These are phyloP conservation scores for Grus americana DNA, from an alignment of 2,113 vertebrate species.

Conservation along the genomic window DNA sequence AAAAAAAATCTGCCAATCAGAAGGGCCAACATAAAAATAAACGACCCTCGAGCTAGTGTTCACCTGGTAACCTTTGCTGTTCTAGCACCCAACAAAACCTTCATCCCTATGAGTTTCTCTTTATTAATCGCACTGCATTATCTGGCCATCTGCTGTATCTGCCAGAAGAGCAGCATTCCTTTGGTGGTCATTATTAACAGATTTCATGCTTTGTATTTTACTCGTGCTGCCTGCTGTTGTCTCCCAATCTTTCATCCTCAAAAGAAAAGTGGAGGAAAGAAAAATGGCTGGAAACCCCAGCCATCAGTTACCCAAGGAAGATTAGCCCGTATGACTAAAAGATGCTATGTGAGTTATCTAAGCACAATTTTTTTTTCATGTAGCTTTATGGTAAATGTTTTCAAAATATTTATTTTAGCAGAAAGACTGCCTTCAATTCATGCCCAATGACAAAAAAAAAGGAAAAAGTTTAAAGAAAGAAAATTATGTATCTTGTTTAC, in stretches of 20 bases:
- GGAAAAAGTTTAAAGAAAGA: background rate
- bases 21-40: background rate
- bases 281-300: background rate
- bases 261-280: background rate
- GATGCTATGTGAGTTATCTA: background rate
- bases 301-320: background rate
- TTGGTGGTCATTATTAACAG: constrained; percentile 17
- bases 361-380: background rate
- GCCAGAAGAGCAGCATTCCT: constrained; percentile 25
- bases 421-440: background rate
- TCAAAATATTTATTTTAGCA: background rate
- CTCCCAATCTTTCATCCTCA: background rate
- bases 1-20: background rate
- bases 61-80: background rate
- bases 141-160: constrained; percentile 18
- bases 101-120: background rate
- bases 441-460: background rate
- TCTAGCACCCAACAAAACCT: background rate
- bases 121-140: background rate
- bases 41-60: background rate
- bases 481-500: background rate
- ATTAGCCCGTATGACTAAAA: background rate
- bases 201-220: background rate
- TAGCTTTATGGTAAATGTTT: background rate
- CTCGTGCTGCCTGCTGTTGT: background rate